Evolutionary conservation across 2,888 invertebrate species (phyloP), one percentile per base, ranked within the genome.

Genomic region (Dicyrtoma fusca): DNA sequence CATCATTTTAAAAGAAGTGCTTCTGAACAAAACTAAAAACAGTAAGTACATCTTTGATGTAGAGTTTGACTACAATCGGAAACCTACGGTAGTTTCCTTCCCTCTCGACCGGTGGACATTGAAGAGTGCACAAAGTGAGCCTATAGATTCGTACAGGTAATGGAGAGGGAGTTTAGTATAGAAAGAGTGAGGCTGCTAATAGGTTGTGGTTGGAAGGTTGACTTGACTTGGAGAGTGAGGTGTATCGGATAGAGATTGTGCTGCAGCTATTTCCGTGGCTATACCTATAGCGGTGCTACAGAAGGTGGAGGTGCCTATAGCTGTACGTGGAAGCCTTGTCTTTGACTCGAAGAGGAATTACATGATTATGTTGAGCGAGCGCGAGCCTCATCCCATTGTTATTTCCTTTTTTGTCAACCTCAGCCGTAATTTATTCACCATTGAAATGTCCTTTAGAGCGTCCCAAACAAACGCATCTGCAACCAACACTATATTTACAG

Each of bases 391-490:
- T 44, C 21, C 68, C 68, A 57, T 68, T 68, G 55, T 68, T 64
- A 64, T 64, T 64, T 1, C 64, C 64, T 63, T 71, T 51, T 51
- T 63, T 63, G 70, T 71, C 70, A 71, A 63, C 63, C 49, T 21
- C 23, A 53, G 55, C 19, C 62, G 23, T 74, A 74, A 74, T 74
- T 74, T 74, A 74, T 74, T 71, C 74, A 74, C 71, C 71, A 74
- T 74, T 74, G 71, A 74, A 74, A 71, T 74, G 74, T 74, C 74
- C 47, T 64, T 64, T 49, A 44, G 11, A 61, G n/a, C 64, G 23
- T 49, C 64, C 19, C 34, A 59, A 19, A 55, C 21, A 34, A 34
- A 34, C 34, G 4, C 3, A 34, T 34, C 34, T 34, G 4, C 4
- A 34, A 34, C 4, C 53, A 53, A 21, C 53, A n/a, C 47, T 64